A percentile compares a stretch with the other conserved stretches of the same genome.
phyloP scores from a whole-genome alignment of 30 jellyfish, hydroid and myxozoan genomes.

The Pseudorhiza aurosa region DNA sequence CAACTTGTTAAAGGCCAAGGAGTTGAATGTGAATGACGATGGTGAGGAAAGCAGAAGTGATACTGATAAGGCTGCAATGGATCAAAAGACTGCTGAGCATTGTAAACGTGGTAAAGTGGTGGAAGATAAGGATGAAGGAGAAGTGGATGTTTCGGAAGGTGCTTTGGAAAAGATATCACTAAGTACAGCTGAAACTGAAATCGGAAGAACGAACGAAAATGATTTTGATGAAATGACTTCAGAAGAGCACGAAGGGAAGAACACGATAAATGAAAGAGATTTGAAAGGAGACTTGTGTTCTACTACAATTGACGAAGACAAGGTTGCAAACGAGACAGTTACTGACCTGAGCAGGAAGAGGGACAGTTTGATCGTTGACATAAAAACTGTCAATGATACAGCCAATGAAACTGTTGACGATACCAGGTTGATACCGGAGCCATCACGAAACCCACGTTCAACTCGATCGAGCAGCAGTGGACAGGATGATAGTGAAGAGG shows the following conservation, averaged over 20 bases:
- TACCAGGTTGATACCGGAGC: neutral
- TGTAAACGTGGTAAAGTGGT: neutral
- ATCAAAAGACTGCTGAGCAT: neutral
- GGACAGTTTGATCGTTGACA: neutral
- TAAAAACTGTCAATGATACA: neutral
- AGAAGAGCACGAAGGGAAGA: neutral
- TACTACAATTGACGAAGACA: too few species aligned
- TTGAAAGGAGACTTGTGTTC: too few species aligned
- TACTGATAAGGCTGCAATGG: too few species aligned
- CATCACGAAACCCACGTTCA: neutral
- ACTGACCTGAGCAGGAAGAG: neutral
- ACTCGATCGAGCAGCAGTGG: neutral
- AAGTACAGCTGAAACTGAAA: neutral
- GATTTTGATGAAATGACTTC: neutral
- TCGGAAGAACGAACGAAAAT: neutral
- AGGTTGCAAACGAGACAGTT: too few species aligned
- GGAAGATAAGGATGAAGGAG: neutral
- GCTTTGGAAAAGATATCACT: neutral
- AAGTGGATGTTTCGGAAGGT: neutral
- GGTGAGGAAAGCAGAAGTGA: neutral
- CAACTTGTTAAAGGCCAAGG: neutral
- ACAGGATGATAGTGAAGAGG: neutral
- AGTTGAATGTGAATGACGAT: neutral
- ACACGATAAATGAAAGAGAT: neutral
- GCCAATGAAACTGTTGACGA: slow-evolving; percentile 9